Percentiles rank a stretch among this genome's conserved stretches.
These are phyloP conservation scores for Himantopus leucocephalus DNA, from an alignment of 2,113 vertebrate species.

Conservation along the genomic window DNA sequence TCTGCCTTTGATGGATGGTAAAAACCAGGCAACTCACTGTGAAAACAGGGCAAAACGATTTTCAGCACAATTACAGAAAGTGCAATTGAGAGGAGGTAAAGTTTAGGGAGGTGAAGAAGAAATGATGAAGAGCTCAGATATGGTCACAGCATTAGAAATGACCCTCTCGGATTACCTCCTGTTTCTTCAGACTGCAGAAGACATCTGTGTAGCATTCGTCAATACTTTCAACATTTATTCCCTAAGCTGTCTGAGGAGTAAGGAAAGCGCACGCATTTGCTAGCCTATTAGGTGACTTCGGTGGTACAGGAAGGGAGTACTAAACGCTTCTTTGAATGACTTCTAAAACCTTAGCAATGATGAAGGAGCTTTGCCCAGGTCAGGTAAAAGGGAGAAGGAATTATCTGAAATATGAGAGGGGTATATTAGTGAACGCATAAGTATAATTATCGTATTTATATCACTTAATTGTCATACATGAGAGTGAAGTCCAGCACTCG, in stretches of 20 bases:
- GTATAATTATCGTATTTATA: not conserved
- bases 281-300: not conserved
- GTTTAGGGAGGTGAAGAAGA: not conserved
- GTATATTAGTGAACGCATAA: not conserved
- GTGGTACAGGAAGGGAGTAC: not conserved
- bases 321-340: not conserved
- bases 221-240: not conserved
- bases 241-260: not conserved
- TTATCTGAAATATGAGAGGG: not conserved
- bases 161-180: not conserved
- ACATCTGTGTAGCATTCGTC: not conserved
- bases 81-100: not conserved
- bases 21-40: not conserved
- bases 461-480: fast-evolving
- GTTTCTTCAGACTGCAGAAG: not conserved
- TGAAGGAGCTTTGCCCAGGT: not conserved
- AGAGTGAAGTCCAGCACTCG: not conserved
- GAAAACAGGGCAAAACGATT: not conserved
- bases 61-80: not conserved
- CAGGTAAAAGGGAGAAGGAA: not conserved
- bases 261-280: not conserved
- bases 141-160: not conserved
- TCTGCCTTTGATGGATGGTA: not conserved
- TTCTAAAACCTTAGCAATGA: not conserved
- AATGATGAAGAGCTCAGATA: not conserved